These are phyloP conservation scores for Rhinopomastus cyanomelas DNA, from an alignment of 2,113 vertebrate genomes.

Conservation along the genomic window DNA sequence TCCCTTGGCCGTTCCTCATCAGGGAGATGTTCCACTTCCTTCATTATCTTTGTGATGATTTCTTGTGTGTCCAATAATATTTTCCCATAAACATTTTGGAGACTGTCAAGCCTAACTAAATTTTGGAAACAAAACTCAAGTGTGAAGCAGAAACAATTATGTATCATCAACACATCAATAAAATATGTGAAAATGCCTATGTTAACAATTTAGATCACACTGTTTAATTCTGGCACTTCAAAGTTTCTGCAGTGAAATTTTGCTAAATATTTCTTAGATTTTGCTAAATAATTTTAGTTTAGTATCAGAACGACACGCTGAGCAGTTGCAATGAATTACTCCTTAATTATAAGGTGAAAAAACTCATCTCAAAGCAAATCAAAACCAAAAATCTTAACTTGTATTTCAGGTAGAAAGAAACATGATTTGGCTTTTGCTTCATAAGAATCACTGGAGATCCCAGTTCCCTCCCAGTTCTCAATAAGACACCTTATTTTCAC, in stretches of 20 bases:
- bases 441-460: background rate
- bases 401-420: background rate
- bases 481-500: background rate
- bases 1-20: too few species aligned
- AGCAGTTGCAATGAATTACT: background rate
- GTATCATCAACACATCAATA: too few species aligned
- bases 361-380: background rate
- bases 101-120: background rate
- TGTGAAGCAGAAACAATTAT: background rate
- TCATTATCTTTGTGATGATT: too few species aligned
- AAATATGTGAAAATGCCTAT: background rate
- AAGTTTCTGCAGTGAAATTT: background rate
- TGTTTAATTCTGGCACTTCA: background rate
- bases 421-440: background rate
- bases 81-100: constrained; percentile 31
- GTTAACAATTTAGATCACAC: background rate
- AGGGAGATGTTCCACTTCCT: too few species aligned
- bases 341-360: background rate
- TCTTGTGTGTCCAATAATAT: too few species aligned
- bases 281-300: background rate
- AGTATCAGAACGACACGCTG: background rate
- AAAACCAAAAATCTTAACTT: background rate
- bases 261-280: background rate
- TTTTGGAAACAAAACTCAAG: background rate
- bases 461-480: background rate